Conservation (phyloP, 1,140 invertebrate species). For the Hyles euphorbiae region DNA sequence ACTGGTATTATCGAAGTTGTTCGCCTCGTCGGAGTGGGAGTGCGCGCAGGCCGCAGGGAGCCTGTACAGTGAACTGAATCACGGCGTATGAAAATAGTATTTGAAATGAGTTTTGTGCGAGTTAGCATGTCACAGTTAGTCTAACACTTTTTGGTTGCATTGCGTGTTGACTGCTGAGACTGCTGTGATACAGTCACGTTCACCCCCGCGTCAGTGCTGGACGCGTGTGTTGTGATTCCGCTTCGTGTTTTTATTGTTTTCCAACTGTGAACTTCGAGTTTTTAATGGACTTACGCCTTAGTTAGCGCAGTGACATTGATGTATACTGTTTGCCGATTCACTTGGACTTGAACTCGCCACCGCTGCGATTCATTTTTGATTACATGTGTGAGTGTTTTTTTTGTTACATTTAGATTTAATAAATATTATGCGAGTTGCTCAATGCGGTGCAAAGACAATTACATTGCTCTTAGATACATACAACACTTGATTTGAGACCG, state of each 20-base stretch:
- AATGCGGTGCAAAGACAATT: too few species aligned
- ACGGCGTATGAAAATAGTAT: conserved; percentile 3
- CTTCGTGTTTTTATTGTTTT: conserved; percentile 17
- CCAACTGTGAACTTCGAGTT: conserved; percentile 27
- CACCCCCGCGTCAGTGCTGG: conserved; percentile 31
- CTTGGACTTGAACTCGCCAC: conserved; percentile 15
- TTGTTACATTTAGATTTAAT: conserved; percentile 13
- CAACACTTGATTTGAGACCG: conserved; percentile 34
- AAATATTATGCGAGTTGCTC: too few species aligned
- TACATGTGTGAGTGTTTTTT: conserved; percentile 22
- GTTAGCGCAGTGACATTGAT: conserved; percentile 22
- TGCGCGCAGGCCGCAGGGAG: too few species aligned
- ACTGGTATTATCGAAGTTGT: too few species aligned
- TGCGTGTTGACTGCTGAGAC: conserved; percentile 6
- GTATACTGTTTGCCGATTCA: conserved; percentile 17
- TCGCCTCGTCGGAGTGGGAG: too few species aligned
- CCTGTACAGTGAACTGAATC: neutral
- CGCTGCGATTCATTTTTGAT: conserved; percentile 4
- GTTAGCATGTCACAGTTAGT: conserved; percentile 17
- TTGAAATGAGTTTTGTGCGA: neutral
- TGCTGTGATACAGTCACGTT: conserved; percentile 38
- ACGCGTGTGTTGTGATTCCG: conserved; percentile 31
- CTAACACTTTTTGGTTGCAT: conserved; percentile 21
- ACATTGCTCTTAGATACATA: conserved; percentile 1
- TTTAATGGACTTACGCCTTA: conserved; percentile 8